Evolutionary conservation across 2,888 invertebrate species (phyloP).

Genomic region (Apodemia duryi): DNA sequence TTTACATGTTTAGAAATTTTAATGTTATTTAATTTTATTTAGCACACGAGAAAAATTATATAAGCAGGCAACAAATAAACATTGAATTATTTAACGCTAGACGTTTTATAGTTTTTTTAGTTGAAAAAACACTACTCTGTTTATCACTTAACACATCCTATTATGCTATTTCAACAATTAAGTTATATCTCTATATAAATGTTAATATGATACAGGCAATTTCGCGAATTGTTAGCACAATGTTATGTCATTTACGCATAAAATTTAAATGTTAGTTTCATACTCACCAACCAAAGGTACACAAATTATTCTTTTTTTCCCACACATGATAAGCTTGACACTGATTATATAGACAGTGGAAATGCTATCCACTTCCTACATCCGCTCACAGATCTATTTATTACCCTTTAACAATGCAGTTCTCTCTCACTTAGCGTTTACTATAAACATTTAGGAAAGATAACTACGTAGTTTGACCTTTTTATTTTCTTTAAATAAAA

Average conservation of each 20-base stretch:
- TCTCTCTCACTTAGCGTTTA: neutral
- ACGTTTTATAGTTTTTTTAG: no score
- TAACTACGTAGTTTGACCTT: neutral
- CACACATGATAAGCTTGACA: conserved; percentile 41
- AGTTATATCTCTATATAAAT: no score
- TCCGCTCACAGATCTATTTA: conserved; percentile 25
- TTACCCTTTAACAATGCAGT: conserved; percentile 14
- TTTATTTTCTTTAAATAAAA: no score
- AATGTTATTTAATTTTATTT: neutral
- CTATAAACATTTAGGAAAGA: neutral
- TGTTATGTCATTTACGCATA: no score
- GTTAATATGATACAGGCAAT: no score
- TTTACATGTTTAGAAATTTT: neutral
- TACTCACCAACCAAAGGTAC: no score
- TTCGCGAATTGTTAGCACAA: no score
- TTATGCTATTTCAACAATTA: no score
- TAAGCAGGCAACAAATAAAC: neutral
- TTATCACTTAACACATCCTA: no score
- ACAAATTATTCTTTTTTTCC: conserved; percentile 42
- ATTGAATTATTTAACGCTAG: no score
- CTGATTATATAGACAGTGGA: conserved; percentile 32
- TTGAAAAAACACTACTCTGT: no score
- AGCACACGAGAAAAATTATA: neutral
- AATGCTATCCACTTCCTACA: conserved; percentile 35
- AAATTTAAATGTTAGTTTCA: no score